Evolutionary conservation across 2,888 invertebrate species (phyloP).

Genomic region (Muscina levida): DNA sequence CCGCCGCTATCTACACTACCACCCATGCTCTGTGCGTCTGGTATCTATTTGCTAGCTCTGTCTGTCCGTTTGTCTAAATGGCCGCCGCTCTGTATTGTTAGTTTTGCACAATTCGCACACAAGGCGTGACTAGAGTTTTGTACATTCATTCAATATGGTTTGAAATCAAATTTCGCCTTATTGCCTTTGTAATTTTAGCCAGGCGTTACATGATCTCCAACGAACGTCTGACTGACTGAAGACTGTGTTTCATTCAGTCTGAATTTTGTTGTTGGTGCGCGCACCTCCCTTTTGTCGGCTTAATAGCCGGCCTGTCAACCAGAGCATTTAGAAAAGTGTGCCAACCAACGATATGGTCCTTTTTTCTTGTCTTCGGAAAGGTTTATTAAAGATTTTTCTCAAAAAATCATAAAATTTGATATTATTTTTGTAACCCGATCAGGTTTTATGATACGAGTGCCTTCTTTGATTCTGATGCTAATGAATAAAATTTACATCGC

Average conservation of each 20-base stretch:
- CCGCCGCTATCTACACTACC: too few species aligned
- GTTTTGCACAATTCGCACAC: conserved; percentile 51
- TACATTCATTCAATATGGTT: neutral
- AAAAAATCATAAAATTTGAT: conserved; percentile 24
- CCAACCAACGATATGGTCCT: neutral
- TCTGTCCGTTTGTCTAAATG: conserved; percentile 43
- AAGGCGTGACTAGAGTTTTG: conserved; percentile 57
- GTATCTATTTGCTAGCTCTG: conserved; percentile 37
- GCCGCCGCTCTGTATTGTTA: too few species aligned
- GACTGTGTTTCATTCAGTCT: too few species aligned
- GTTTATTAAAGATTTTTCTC: too few species aligned
- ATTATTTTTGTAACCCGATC: conserved; percentile 34
- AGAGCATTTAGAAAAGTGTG: conserved; percentile 44
- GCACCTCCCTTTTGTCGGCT: too few species aligned
- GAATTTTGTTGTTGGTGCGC: too few species aligned
- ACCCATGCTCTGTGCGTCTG: conserved; percentile 34
- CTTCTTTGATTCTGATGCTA: too few species aligned
- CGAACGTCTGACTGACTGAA: too few species aligned
- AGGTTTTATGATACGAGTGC: conserved; percentile 5
- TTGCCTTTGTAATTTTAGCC: conserved; percentile 6
- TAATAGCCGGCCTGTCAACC: neutral
- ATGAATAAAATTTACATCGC: conserved; percentile 9
- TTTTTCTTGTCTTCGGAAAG: neutral
- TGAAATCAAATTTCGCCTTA: neutral
- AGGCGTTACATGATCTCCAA: conserved; percentile 8